Conservation (phyloP, 2,888 invertebrate species). For the Lissonota sp. region DNA sequence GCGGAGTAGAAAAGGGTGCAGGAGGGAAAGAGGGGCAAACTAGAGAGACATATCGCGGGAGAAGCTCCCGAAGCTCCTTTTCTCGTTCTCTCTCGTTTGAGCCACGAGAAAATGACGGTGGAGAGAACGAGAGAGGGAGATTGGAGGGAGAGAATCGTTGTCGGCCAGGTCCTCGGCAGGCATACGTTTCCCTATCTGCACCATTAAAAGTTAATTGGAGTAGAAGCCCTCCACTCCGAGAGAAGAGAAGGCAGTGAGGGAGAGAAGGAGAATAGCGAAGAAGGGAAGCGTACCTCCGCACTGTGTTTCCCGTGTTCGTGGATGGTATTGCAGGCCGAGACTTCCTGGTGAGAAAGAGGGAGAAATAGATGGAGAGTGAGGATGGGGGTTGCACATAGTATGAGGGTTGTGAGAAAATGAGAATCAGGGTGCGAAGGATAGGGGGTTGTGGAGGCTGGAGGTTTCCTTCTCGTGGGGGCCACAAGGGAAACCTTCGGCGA, state of each 20-base stretch:
- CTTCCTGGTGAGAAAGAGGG: conserved; percentile 23
- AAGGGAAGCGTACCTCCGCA: conserved; percentile 19
- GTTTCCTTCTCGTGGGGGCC: conserved; percentile 19
- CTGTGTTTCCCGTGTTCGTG: conserved; percentile 30
- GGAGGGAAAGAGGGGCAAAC: conserved; percentile 34
- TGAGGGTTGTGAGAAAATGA: conserved; percentile 69
- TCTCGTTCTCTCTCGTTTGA: conserved; percentile 19
- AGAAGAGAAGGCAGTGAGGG: conserved; percentile 65
- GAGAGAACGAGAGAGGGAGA: conserved; percentile 28
- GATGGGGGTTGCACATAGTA: background rate
- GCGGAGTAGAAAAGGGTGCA: background rate
- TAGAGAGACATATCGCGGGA: conserved; percentile 50
- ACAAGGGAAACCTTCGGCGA: conserved; percentile 25
- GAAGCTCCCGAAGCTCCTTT: conserved; percentile 33
- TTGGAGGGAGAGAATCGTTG: conserved; percentile 50
- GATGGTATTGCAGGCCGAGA: conserved; percentile 54
- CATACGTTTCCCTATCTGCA: conserved; percentile 79
- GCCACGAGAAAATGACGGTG: conserved; percentile 17
- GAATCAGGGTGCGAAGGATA: conserved; percentile 67
- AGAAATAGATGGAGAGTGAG: conserved; percentile 47
- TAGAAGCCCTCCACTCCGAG: conserved; percentile 72
- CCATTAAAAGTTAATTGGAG: conserved; percentile 81
- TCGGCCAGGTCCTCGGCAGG: conserved; percentile 70
- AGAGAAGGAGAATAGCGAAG: conserved; percentile 54
- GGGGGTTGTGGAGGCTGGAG: conserved; percentile 22